These are phyloP conservation scores for Ophiothrix spiculata DNA, from an alignment of 35 echinoderm and acorn worm species.

Conservation along the genomic window DNA sequence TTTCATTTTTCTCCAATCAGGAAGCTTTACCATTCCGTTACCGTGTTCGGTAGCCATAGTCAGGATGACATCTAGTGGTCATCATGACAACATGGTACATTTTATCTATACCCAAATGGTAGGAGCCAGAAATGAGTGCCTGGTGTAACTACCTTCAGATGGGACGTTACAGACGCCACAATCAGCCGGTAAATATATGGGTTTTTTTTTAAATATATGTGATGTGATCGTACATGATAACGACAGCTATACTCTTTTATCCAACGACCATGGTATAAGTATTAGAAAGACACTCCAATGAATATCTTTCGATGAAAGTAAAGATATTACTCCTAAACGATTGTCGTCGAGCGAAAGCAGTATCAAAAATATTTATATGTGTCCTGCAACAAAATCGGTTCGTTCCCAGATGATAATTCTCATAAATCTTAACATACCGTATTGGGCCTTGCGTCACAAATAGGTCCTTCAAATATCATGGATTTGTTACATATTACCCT, in stretches of 20 bases:
- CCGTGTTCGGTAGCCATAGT: slow-evolving; percentile 44
- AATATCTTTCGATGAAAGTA: too few relatives aligned
- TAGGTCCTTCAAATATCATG: too few relatives aligned
- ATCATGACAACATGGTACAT: slow-evolving; percentile 29
- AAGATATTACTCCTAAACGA: not conserved
- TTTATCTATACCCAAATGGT: slow-evolving; percentile 26
- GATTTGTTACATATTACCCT: too few relatives aligned
- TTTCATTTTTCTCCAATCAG: not conserved
- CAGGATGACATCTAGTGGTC: slow-evolving; percentile 40
- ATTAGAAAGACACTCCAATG: not conserved
- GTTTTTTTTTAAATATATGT: not conserved
- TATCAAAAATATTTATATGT: too few relatives aligned
- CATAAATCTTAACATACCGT: too few relatives aligned
- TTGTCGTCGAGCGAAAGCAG: too few relatives aligned
- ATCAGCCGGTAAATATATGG: not conserved
- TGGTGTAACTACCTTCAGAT: too few relatives aligned
- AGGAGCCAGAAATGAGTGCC: slow-evolving; percentile 32
- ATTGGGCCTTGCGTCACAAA: too few relatives aligned
- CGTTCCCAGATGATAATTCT: too few relatives aligned
- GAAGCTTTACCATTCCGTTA: slow-evolving; percentile 32
- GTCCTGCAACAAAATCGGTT: too few relatives aligned
- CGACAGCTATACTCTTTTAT: not conserved
- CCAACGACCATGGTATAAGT: not conserved
- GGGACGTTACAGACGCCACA: not conserved
- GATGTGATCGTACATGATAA: not conserved